Percentiles rank a stretch among this genome's conserved stretches.
Conservation (phyloP, 2,797 vertebrate species). For the Sebastes hubbsi region DNA sequence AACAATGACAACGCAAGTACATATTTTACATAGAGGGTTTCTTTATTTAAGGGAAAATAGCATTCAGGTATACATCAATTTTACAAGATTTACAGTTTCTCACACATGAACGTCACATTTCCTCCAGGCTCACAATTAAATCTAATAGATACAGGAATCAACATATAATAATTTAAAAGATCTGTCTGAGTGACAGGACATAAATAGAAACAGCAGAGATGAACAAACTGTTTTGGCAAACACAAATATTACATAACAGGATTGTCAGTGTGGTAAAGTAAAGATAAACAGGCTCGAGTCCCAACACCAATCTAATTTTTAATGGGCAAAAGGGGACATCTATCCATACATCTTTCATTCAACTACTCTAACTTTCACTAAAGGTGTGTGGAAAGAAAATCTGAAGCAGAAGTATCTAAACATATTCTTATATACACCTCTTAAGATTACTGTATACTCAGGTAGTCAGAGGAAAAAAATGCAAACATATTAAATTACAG, state of each 20-base stretch:
- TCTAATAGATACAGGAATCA: constrained; percentile 13
- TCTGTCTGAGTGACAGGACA: not conserved
- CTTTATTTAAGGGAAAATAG: constrained; percentile 56
- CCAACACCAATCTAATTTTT: constrained; percentile 14
- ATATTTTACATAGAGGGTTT: constrained; percentile 9
- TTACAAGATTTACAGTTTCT: constrained; percentile 38
- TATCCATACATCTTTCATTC: not conserved
- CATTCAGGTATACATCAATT: constrained; percentile 14
- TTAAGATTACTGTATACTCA: not conserved
- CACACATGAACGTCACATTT: not conserved
- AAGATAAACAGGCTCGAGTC: constrained; percentile 2
- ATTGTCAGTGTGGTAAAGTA: constrained; percentile 31
- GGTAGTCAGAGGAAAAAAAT: not conserved
- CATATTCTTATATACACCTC: constrained; percentile 6
- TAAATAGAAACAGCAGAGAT: constrained; percentile 22
- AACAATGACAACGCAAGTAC: not conserved
- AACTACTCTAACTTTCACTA: too few relatives aligned
- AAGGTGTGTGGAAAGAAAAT: not conserved
- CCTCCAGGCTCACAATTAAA: not conserved
- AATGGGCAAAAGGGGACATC: not conserved
- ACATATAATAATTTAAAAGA: constrained; percentile 31
- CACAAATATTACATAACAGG: constrained; percentile 23
- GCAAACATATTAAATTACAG: constrained; percentile 2
- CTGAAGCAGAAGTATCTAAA: not conserved
- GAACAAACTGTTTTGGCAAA: constrained; percentile 31